Evolutionary conservation across 53 echinoderm and acorn worm species (phyloP).

Genomic region (Luidia sarsii): DNA sequence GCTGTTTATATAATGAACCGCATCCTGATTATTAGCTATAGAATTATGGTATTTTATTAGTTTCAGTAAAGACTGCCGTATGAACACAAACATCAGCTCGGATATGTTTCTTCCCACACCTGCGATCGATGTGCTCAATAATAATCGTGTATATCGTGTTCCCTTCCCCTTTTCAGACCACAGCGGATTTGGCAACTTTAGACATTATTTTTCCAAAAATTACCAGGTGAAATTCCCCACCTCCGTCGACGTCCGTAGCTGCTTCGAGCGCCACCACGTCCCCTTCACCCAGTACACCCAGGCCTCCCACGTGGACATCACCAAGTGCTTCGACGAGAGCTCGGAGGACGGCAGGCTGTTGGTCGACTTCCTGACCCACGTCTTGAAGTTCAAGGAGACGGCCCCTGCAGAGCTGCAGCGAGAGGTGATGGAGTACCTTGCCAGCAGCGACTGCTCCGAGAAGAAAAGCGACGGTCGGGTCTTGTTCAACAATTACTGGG

Average conservation of each 20-base stretch:
- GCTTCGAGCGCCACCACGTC: slow-evolving; percentile 13
- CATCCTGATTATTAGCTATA: too few species aligned
- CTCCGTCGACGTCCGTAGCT: slow-evolving; percentile 1
- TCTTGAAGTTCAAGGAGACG: slow-evolving; percentile 26
- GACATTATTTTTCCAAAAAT: slow-evolving; percentile 6
- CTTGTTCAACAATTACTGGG: slow-evolving; percentile 49
- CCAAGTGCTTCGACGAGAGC: slow-evolving; percentile 17
- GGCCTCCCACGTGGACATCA: not conserved
- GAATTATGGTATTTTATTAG: too few species aligned
- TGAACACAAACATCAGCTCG: too few species aligned
- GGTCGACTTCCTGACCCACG: slow-evolving; percentile 57
- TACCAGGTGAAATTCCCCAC: not conserved
- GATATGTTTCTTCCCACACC: too few species aligned
- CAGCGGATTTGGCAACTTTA: not conserved
- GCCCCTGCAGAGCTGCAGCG: slow-evolving; percentile 37
- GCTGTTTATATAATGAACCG: too few species aligned
- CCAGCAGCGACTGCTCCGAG: slow-evolving; percentile 42
- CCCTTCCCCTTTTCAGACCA: slow-evolving; percentile 8
- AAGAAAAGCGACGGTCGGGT: slow-evolving; percentile 18
- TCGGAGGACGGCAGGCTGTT: slow-evolving; percentile 37
- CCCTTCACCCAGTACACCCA: not conserved
- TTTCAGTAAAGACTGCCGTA: too few species aligned
- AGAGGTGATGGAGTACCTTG: slow-evolving; percentile 54
- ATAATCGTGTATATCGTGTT: too few species aligned
- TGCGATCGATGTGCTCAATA: too few species aligned